phyloP scores from a whole-genome alignment of 2,888 invertebrate species.

The Lutraria lutraria region DNA sequence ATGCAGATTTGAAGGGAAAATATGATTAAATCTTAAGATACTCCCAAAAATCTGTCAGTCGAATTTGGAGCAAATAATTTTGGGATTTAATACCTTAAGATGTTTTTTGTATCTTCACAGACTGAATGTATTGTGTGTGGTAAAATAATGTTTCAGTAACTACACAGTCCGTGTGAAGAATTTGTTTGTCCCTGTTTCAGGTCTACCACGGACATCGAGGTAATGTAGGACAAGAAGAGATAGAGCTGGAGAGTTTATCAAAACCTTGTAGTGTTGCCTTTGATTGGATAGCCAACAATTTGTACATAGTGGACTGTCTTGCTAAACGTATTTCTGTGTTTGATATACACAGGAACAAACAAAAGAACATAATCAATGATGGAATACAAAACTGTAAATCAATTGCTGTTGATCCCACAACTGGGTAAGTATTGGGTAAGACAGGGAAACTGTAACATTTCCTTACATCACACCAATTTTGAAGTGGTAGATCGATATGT shows the following conservation, averaged over 20 bases:
- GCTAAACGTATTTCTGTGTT: slow-evolving; percentile 98
- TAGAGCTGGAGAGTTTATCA: slow-evolving; percentile 73
- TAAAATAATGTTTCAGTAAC: no score
- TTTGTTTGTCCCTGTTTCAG: slow-evolving; percentile 26
- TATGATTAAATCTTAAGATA: no score
- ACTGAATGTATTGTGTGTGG: no score
- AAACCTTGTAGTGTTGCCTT: slow-evolving; percentile 90
- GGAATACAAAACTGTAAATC: slow-evolving; percentile 96
- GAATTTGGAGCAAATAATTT: no score
- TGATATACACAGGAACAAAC: slow-evolving; percentile 94
- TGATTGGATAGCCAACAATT: slow-evolving; percentile 98
- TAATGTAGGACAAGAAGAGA: slow-evolving; percentile 6
- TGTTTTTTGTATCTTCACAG: no score
- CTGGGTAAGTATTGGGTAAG: slow-evolving; percentile 90
- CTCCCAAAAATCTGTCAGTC: no score
- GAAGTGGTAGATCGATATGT: no score
- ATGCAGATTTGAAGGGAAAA: no score
- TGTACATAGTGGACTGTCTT: slow-evolving; percentile 97
- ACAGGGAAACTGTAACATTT: no score
- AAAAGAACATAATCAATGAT: slow-evolving; percentile 96
- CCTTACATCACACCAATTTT: no score
- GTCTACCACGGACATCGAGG: slow-evolving; percentile 34
- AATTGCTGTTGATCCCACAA: slow-evolving; percentile 96
- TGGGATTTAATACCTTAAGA: no score
- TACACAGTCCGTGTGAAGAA: no score